Evolutionary conservation across 1,140 invertebrate genomes (phyloP), one percentile per base, ranked within the genome.

Genomic region (Atta texana): DNA sequence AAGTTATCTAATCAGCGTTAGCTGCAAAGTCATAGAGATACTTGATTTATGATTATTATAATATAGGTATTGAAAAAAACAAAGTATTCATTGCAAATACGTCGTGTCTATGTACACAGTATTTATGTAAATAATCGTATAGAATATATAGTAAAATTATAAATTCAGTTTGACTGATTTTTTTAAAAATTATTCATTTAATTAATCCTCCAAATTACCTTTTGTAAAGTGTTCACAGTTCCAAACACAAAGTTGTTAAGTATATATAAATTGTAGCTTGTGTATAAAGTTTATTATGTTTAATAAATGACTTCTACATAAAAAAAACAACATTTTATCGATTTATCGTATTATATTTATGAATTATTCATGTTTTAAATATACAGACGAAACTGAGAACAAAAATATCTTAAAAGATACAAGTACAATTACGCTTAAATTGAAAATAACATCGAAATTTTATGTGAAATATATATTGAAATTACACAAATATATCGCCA

Each of bases 231-330:
- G 31, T 88, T 89, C 71, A 80, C 71, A 64, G 91, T 87, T 89
- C 87, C 88, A 44, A 44, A 44, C 39, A 91, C 88, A 72, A 92
- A 91, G 78, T 93, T 93, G 91, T 93, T 92, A 93, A 87, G 82
- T 93, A 49, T 51, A 72, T 51, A 51, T 28, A 93, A 90, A 88
- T 31, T 89, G 82, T 93, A 92, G 88, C 92, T 93, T 93, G 86
- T 93, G 92, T 93, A 93, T 92, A 93, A 91, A 93, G 89, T 92
- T 93, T 89, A 93, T 90, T 93, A 91, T 91, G 89, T 92, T 88
- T 92, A 93, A 93, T 92, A 93, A 92, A 93, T 90, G 76, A 89
- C 78, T 89, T 92, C 90, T 90, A 77, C 88, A 88, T 85, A 88
- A 44, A 44, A 44, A 44, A 44, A 44, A 44, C 39, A 44, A 91